Base-by-base conservation (phyloP, 2,888 invertebrate species). In the Pseudolycoriella hygida region DNA sequence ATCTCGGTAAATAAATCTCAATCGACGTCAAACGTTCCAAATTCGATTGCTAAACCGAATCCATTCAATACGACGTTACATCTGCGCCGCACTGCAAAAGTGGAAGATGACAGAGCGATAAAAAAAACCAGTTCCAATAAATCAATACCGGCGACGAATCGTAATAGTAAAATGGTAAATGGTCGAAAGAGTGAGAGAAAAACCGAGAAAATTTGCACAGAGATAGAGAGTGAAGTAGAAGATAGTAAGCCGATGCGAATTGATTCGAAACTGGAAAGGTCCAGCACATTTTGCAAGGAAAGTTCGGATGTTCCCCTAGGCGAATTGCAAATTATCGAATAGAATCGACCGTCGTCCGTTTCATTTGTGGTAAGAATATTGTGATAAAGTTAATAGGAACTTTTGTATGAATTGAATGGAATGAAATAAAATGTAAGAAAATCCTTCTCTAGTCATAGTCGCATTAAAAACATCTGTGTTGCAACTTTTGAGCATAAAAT, bases 261-360 rank as follows among this genome's bases (percentile, higher is more conserved):
- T 40, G 55, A 57, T 52, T 58, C 60, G 30, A 64, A 65, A 52
- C 53, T 66, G 48, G 66, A 65, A 50, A 57, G 66, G 18, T 66
- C 66, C n/a, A 65, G 64, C 52, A 66, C 66, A 30, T 66, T 66
- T 48, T 64, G 64, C 55, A 65, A 65, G 50, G 65, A 66, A 45
- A 56, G 55, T 46, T 54, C 57, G 3, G 60, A 64, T 50, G 61
- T 64, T 47, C 64, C 64, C 46, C 48, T 57, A 12, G 56, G 59
- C 43, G 63, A 64, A 44, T 54, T 64, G 51, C 62, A 64, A 51
- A 61, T 64, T 48, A 59, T 64, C 47, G 64, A 64, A 54, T 64
- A 59, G 15, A 17, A 25, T 8, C 25, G 25, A 8, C 25, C 5
- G 25, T 25, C 8, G 8, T 25, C 25, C 4, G 25, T 4, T 25